phyloP scores from a whole-genome alignment of 1,140 invertebrate genomes.

The Ceratosolen fusciceps region DNA sequence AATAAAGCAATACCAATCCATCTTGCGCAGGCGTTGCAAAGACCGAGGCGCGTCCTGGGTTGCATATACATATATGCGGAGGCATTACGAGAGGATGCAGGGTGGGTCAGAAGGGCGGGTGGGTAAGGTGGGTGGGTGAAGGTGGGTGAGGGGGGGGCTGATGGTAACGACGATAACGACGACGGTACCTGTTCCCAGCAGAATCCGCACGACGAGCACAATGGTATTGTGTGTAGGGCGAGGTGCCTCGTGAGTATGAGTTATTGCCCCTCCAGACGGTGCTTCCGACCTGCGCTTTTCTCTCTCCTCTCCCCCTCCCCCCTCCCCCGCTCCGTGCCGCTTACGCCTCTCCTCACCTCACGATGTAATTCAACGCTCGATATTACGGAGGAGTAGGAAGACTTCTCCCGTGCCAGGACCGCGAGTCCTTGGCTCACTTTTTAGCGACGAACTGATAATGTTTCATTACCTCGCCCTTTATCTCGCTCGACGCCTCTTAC shows the following conservation, averaged over 20 bases:
- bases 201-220: constrained; percentile 55
- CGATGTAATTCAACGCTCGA: constrained; percentile 64
- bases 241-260: constrained; percentile 56
- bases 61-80: constrained; percentile 27
- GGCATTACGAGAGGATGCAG: constrained; percentile 26
- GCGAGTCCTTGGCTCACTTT: constrained; percentile 3
- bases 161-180: constrained; percentile 1
- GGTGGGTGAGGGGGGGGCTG: constrained; percentile 40
- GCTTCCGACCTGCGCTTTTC: constrained; percentile 48
- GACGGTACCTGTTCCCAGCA: constrained; percentile 48
- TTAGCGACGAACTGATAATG: constrained; percentile 50
- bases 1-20: constrained; percentile 4
- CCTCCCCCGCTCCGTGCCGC: too few species aligned
- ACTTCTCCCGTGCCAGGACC: not conserved
- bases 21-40: not conserved
- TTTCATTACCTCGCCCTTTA: constrained; percentile 58
- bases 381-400: constrained; percentile 50
- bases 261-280: constrained; percentile 63
- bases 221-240: constrained; percentile 60
- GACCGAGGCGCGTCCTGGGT: too few species aligned
- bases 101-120: too few species aligned
- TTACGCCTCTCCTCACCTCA: constrained; percentile 42
- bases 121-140: too few species aligned
- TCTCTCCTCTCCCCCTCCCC: constrained; percentile 40
- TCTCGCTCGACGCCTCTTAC: constrained; percentile 36